Conservation (phyloP, 2,888 invertebrate species). For the Drosophila mercatorum region DNA sequence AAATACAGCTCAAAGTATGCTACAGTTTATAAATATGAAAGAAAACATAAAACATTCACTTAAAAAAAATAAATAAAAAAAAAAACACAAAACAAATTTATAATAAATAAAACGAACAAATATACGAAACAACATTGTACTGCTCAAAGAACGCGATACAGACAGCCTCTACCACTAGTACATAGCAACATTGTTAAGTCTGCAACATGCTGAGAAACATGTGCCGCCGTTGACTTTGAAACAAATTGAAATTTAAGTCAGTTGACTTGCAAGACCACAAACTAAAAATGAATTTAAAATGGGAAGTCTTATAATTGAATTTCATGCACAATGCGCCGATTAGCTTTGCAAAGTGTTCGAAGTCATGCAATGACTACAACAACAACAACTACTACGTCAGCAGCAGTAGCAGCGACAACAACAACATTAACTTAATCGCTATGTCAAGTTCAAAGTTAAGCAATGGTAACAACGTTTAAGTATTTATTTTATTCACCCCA, state of each 20-base stretch:
- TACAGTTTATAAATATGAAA: neutral
- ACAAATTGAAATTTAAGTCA: neutral
- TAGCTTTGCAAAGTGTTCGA: conserved; percentile 54
- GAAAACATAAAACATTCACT: neutral
- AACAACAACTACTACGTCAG: conserved; percentile 10
- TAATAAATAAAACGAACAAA: neutral
- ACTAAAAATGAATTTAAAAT: conserved; percentile 2
- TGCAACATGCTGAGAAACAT: neutral
- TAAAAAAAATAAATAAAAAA: neutral
- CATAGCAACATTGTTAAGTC: neutral
- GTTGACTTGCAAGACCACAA: neutral
- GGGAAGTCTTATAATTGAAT: conserved; percentile 43
- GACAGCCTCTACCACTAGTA: too few species aligned
- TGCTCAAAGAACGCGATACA: neutral
- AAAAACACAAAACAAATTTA: too few species aligned
- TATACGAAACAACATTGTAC: neutral
- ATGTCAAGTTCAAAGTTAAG: conserved; percentile 42
- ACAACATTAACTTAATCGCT: conserved; percentile 34
- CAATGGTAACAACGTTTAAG: conserved; percentile 5
- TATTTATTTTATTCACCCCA: neutral
- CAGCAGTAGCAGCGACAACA: conserved; percentile 5
- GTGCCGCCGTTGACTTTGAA: too few species aligned
- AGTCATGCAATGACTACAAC: conserved; percentile 51
- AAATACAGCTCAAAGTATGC: neutral
- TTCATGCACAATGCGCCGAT: conserved; percentile 48